These are phyloP conservation scores for Brachypteracias leptosomus DNA, from an alignment of 2,113 vertebrate species.

Conservation along the genomic window DNA sequence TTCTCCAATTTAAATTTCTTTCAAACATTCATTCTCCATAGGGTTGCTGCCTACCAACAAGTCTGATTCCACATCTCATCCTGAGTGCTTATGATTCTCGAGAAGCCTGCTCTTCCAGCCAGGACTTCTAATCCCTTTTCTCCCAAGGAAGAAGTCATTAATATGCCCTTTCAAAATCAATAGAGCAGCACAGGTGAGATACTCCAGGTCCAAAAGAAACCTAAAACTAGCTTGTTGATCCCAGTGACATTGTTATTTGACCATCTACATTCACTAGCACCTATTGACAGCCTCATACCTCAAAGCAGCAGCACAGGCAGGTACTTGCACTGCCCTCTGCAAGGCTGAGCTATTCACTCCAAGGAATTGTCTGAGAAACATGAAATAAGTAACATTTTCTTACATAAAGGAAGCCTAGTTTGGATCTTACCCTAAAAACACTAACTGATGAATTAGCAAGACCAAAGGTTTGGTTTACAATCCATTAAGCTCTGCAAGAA, in stretches of 20 bases:
- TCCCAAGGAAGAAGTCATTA: neutral
- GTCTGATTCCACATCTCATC: neutral
- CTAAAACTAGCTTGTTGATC: neutral
- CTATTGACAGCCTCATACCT: neutral
- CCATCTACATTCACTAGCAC: neutral
- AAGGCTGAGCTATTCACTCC: neutral
- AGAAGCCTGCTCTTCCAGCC: neutral
- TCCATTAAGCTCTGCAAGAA: neutral
- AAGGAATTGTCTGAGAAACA: neutral
- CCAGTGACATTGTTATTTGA: neutral
- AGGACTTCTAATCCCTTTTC: neutral
- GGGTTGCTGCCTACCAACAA: neutral
- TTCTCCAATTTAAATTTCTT: neutral
- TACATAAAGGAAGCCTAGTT: neutral
- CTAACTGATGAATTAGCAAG: neutral
- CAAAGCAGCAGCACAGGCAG: neutral
- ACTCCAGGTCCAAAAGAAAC: neutral
- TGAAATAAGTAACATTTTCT: neutral
- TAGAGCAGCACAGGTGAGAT: neutral
- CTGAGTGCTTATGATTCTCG: neutral
- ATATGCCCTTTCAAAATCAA: neutral
- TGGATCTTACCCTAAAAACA: neutral
- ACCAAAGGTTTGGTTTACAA: neutral
- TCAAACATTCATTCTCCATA: neutral
- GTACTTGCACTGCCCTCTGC: neutral